These are phyloP conservation scores for Palaemon carinicauda DNA, from an alignment of 1,140 invertebrate species.

Conservation along the genomic window DNA sequence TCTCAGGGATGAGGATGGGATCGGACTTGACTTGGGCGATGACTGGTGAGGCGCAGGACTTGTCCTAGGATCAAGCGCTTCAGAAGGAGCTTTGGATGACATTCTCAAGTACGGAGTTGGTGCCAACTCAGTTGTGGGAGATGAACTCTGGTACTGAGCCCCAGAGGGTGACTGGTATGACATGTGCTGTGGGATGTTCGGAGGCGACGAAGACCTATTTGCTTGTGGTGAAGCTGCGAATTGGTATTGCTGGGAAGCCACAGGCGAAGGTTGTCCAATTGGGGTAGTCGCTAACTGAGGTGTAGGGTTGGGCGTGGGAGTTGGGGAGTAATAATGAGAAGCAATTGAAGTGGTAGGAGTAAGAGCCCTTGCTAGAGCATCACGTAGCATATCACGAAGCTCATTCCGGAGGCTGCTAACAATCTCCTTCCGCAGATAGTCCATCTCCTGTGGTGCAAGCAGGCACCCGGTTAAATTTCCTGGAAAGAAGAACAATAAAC, in stretches of 20 bases:
- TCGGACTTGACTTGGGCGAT: conserved; percentile 12
- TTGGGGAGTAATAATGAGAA: conserved; percentile 30
- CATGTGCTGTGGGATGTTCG: background rate
- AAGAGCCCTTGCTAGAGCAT: conserved; percentile 57
- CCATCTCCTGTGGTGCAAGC: conserved; percentile 62
- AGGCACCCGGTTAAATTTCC: conserved; percentile 56
- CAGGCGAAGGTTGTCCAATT: conserved; percentile 15
- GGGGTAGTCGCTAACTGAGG: conserved; percentile 38
- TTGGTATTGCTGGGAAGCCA: conserved; percentile 17
- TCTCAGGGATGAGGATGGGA: background rate
- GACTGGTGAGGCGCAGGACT: background rate
- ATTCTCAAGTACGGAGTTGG: background rate
- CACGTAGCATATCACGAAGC: conserved; percentile 59
- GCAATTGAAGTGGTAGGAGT: conserved; percentile 46
- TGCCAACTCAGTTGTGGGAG: conserved; percentile 1
- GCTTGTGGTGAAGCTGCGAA: background rate
- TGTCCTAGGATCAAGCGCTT: conserved; percentile 4
- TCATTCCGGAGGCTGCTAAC: conserved; percentile 63
- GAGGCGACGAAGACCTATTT: background rate
- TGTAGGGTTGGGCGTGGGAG: conserved; percentile 47
- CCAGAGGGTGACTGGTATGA: background rate
- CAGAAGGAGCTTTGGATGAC: conserved; percentile 2
- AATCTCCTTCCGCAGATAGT: conserved; percentile 64
- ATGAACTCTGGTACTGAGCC: background rate
- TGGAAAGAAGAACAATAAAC: background rate